These are phyloP conservation scores for Ptilonorhynchus violaceus DNA, from an alignment of 2,113 vertebrate genomes.

Conservation along the genomic window DNA sequence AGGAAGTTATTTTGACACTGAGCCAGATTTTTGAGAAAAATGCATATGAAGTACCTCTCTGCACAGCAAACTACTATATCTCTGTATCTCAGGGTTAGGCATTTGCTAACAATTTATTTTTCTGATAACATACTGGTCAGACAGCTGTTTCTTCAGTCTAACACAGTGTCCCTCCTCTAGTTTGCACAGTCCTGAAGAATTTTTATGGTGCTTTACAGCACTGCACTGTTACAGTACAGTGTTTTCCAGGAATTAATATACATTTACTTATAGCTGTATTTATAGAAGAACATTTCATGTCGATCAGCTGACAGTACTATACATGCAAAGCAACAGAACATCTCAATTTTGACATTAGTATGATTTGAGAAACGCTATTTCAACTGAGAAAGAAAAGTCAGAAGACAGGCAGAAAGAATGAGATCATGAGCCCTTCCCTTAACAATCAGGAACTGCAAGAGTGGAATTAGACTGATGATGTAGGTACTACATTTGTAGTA, in stretches of 20 bases:
- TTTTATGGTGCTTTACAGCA: not conserved
- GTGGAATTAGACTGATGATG: not conserved
- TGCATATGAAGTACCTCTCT: not conserved
- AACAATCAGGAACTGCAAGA: not conserved
- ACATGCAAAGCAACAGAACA: not conserved
- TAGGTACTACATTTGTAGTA: not conserved
- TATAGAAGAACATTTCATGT: not conserved
- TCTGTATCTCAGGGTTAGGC: not conserved
- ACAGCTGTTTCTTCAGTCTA: not conserved
- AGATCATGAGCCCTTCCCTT: not conserved
- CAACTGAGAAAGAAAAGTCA: not conserved
- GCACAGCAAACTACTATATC: not conserved
- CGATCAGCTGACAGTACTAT: not conserved
- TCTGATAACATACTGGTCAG: not conserved
- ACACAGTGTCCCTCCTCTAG: not conserved
- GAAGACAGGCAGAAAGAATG: not conserved
- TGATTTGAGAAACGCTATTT: not conserved
- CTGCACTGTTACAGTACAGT: not conserved
- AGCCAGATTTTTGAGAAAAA: conserved; percentile 2
- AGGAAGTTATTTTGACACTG: not conserved
- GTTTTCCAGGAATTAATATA: not conserved
- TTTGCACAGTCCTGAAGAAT: not conserved
- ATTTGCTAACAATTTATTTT: not conserved
- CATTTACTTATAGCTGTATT: not conserved
- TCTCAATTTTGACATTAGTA: not conserved